Percentiles rank a stretch among this genome's conserved stretches.
phyloP scores from a whole-genome alignment of 2,888 invertebrate species.

The Trachelus tabidus region DNA sequence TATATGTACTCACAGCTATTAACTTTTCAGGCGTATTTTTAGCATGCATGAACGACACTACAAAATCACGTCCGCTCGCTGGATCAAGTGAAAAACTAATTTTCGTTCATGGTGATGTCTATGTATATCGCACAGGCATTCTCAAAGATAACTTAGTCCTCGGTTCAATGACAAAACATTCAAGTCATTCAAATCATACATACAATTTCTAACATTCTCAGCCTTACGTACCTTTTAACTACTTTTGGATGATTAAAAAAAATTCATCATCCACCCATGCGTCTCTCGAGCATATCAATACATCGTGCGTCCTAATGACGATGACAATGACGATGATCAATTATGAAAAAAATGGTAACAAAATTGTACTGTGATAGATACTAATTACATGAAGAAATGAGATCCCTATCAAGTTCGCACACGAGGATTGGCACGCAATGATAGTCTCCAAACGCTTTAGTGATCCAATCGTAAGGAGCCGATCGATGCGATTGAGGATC shows the following conservation, averaged over 20 bases:
- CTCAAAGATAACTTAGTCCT: background rate
- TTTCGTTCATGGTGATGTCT: background rate
- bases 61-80: background rate
- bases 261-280: background rate
- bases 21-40: background rate
- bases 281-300: background rate
- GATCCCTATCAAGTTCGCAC: background rate
- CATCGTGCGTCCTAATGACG: background rate
- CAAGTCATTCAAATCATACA: background rate
- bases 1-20: background rate
- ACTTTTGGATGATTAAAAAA: background rate
- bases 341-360: background rate
- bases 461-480: background rate
- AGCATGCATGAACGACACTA: background rate
- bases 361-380: background rate
- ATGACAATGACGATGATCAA: background rate
- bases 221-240: background rate
- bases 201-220: background rate
- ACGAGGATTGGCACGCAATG: background rate
- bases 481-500: background rate
- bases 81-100: background rate
- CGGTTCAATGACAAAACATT: background rate
- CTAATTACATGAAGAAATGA: background rate
- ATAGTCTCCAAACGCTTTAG: background rate
- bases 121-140: background rate